phyloP scores from a whole-genome alignment of 1,140 invertebrate species.

The Marisa cornuarietis region DNA sequence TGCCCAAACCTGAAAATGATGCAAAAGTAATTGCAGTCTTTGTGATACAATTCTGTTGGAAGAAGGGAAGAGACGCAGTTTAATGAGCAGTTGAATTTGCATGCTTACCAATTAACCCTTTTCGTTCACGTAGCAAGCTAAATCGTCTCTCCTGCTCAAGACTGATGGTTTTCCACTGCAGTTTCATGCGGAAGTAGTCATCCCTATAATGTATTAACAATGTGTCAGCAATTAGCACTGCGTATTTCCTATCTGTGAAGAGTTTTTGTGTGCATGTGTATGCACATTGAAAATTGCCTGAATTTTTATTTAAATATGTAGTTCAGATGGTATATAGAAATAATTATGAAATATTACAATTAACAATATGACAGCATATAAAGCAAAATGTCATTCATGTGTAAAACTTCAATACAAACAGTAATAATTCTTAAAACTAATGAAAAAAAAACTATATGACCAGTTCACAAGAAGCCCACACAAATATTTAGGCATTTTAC shows the following conservation, averaged over 20 bases:
- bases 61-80: neutral
- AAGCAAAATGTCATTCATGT: neutral
- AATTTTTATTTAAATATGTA: neutral
- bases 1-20: neutral
- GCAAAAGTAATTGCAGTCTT: neutral
- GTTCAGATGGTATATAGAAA: neutral
- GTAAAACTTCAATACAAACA: too few relatives aligned
- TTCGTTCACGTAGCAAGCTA: conserved; percentile 86
- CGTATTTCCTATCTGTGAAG: neutral
- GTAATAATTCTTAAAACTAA: too few relatives aligned
- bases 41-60: neutral
- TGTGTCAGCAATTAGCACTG: neutral
- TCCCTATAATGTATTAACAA: conserved; percentile 66
- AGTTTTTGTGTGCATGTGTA: neutral
- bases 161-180: conserved; percentile 94
- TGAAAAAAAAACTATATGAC: too few relatives aligned
- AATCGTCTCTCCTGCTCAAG: conserved; percentile 88
- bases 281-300: too few relatives aligned
- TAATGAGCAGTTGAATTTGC: neutral
- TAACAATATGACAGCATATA: neutral
- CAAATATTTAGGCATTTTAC: too few relatives aligned
- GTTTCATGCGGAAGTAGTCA: conserved; percentile 95
- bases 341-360: neutral
- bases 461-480: too few relatives aligned
- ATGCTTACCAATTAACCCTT: conserved; percentile 85